Evolutionary conservation across 2,797 vertebrate genomes (phyloP), one percentile per base, ranked within the genome.

Genomic region (Clarias laeviceps): DNA sequence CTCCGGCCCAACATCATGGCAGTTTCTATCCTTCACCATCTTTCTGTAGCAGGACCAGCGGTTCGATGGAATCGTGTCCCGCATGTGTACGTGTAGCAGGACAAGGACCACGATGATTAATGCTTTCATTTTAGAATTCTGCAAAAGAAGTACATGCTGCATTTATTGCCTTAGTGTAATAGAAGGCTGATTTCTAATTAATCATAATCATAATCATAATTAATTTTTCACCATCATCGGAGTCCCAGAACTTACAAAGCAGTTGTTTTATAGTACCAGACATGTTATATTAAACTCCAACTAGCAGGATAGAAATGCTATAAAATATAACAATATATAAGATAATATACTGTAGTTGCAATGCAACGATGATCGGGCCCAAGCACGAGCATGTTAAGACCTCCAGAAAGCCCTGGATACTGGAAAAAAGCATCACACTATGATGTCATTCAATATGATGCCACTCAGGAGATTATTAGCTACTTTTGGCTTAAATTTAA

Each of bases 41-140:
- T 94, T 95, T 91, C 91, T 96, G 92, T 95, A 94, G 80, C 95
- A 96, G 0, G 94, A 91, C 0, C 90, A 91, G 6, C 88, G 93
- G 40, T 11, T 90, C 45, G 92, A 88, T 15, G 94, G 94, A 84
- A 82, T 85, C 0, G 91, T 86, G 0, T 89, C 86, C 18, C 56
- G 62, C 1, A 77, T 88, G 27, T 92, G 78, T 40, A 95, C 82
- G 79, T 86, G 68, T 87, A 90, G 82, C 84, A 96, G 89, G 37
- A 95, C 90, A 34, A 93, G 6, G 82, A 91, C 85, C 1, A 2
- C 61, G 0, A 34, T 83, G 0, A 91, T 50, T 50, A 83, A 50
- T 59, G 22, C 82, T 90, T 91, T 94, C 93, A 94, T 93, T 85
- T 37, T 88, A 56, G 3, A 22, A 45, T 70, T 37, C 85, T 86